Evolutionary conservation across 2,113 vertebrate genomes (phyloP).

Genomic region (Conger conger): DNA sequence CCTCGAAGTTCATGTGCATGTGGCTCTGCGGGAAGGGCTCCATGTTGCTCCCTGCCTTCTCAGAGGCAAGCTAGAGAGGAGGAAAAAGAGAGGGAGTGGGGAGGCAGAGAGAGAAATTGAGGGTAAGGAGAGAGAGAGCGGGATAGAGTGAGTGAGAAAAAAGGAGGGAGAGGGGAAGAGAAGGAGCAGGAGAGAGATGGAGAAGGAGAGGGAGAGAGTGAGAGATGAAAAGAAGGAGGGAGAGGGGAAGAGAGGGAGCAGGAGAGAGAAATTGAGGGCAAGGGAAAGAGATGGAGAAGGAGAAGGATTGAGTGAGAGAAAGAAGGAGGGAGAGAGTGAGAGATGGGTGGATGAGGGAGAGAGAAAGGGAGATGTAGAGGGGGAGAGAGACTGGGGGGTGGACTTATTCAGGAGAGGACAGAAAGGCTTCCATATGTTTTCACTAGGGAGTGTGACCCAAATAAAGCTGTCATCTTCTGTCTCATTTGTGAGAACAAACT

Average conservation of each 20-base stretch:
- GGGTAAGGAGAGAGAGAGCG: neutral
- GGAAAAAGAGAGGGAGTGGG: constrained; percentile 39
- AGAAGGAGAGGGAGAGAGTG: neutral
- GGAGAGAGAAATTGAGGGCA: too few species aligned
- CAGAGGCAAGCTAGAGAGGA: constrained; percentile 58
- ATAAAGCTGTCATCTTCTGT: neutral
- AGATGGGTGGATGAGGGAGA: too few species aligned
- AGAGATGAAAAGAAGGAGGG: constrained; percentile 16
- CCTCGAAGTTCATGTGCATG: constrained; percentile 70
- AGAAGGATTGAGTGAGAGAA: constrained; percentile 51
- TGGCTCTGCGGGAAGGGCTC: constrained; percentile 61
- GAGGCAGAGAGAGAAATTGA: neutral
- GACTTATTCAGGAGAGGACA: neutral
- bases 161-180: neutral
- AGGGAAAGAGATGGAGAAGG: too few species aligned
- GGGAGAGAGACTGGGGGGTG: neutral
- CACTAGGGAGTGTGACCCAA: neutral
- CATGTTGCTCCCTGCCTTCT: constrained; percentile 67
- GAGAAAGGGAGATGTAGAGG: constrained; percentile 15
- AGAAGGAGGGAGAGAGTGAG: neutral
- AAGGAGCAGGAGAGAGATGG: neutral
- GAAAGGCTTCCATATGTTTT: neutral
- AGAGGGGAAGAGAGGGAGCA: neutral
- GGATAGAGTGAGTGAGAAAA: neutral
- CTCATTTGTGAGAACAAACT: neutral